phyloP scores from a whole-genome alignment of 37 sponge, comb jelly and placozoan genomes.

The Amphimedon queenslandica region DNA sequence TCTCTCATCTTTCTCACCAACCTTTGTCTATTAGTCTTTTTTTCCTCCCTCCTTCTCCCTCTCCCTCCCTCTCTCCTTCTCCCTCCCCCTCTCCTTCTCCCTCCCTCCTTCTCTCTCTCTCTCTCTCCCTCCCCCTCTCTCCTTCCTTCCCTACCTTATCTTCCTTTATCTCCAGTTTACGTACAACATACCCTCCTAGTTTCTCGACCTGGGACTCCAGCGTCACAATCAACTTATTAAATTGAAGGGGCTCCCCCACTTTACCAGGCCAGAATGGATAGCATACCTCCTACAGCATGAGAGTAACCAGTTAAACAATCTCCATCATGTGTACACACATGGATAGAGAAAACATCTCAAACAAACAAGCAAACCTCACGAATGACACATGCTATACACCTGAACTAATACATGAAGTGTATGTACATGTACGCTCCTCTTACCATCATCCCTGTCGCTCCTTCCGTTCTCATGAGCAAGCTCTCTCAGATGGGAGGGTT shows the following conservation, averaged over 20 bases:
- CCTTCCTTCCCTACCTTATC: background rate
- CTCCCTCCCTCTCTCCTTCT: background rate
- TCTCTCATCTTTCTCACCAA: background rate
- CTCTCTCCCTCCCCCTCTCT: background rate
- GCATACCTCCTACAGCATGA: constrained; percentile 26
- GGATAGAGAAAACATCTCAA: no score
- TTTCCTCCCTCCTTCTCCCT: background rate
- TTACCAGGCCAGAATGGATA: constrained; percentile 46
- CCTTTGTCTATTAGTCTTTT: background rate
- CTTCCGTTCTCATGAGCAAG: no score
- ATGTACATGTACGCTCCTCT: no score
- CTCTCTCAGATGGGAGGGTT: no score
- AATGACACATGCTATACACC: no score
- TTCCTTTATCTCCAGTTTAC: background rate
- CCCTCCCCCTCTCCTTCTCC: background rate
- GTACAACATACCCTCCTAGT: background rate
- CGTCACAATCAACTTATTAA: constrained; percentile 56
- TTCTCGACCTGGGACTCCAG: constrained; percentile 21
- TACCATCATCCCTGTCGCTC: no score
- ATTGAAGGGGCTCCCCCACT: constrained; percentile 26
- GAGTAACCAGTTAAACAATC: no score
- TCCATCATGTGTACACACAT: no score
- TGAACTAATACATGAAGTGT: no score
- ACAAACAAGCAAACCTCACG: no score
- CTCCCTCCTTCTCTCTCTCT: no score